Evolutionary conservation across 2,797 vertebrate species (phyloP), one percentile per base, ranked within the genome.

Genomic region (Novumbra hubbsi): DNA sequence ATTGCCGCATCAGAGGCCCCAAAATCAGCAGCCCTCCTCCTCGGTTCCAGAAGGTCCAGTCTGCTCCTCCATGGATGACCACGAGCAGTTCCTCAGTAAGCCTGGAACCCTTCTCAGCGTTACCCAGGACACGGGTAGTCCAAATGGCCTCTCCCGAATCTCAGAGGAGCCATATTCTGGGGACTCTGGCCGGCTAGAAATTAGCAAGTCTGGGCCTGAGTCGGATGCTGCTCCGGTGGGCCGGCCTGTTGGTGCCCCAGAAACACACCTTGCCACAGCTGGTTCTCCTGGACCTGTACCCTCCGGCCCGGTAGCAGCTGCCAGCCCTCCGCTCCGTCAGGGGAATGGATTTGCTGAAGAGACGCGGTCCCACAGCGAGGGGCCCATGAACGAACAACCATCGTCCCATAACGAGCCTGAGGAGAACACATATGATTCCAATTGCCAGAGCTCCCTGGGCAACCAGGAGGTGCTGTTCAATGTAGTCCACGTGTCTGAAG

Each of bases 391-490:
- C 41, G 9, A 45, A 12, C 41, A 45, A 45, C 41, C 41, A 19
- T 30, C 34, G 0, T 64, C 70, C 72, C 65, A 67, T 6, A 85
- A 84, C 8, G 80, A 90, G 66, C 91, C 88, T 0, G 88, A 88
- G 69, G 91, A 93, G 64, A 89, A 93, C 75, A 73, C 87, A 17
- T 90, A 87, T 14, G 89, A 91, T n/a, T 91, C 90, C 19, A 17
- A 8, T 0, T 12, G 15, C 45, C 45, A 17, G 49, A 88, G 84
- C 81, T 73, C 81, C 52, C 67, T 81, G 32, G 72, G 19, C 5
- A 27, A 4, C 19, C 66, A 75, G 68, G 84, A 80, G 24, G 86
- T 86, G 17, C 62, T 6, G 74, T 72, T 32, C n/a, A 72, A 85
- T 0, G 65, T 81, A 30, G 67, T 78, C 2, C 79, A 77, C 0